A percentile compares a stretch with the other conserved stretches of the same genome.
These are phyloP conservation scores for Cydia pomonella DNA, from an alignment of 1,140 invertebrate genomes.

Conservation along the genomic window DNA sequence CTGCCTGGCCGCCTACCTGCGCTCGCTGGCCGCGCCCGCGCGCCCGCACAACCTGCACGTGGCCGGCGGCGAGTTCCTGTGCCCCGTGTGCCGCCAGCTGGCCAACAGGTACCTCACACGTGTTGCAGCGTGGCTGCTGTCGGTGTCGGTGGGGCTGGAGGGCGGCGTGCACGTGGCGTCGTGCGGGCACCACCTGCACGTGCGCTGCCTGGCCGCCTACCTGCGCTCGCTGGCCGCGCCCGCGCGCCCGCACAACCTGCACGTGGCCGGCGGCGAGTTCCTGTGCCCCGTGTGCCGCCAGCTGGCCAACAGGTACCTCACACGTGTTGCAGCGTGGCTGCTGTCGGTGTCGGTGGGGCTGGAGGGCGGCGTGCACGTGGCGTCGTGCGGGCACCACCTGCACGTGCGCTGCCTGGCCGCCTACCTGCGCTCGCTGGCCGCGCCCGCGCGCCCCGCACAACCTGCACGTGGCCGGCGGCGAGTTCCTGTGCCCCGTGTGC, in stretches of 20 bases:
- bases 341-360: slow-evolving; percentile 93
- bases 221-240: slow-evolving; percentile 89
- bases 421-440: slow-evolving; percentile 91
- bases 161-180: slow-evolving; percentile 97
- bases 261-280: slow-evolving; percentile 93
- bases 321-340: slow-evolving; percentile 89
- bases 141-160: slow-evolving; percentile 94
- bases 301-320: slow-evolving; percentile 92
- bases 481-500: slow-evolving; percentile 97
- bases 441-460: slow-evolving; percentile 87
- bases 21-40: slow-evolving; percentile 89
- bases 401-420: slow-evolving; percentile 95
- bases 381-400: slow-evolving; percentile 97
- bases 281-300: slow-evolving; percentile 96
- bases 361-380: slow-evolving; percentile 96
- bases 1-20: slow-evolving; percentile 94
- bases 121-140: slow-evolving; percentile 89
- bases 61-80: slow-evolving; percentile 94
- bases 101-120: slow-evolving; percentile 94
- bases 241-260: slow-evolving; percentile 87
- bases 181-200: slow-evolving; percentile 97
- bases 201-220: slow-evolving; percentile 95
- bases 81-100: slow-evolving; percentile 95
- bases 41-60: slow-evolving; percentile 87
- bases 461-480: slow-evolving; percentile 90